Conservation (phyloP, 2,113 vertebrate genomes). For the Patagioenas fasciata region DNA sequence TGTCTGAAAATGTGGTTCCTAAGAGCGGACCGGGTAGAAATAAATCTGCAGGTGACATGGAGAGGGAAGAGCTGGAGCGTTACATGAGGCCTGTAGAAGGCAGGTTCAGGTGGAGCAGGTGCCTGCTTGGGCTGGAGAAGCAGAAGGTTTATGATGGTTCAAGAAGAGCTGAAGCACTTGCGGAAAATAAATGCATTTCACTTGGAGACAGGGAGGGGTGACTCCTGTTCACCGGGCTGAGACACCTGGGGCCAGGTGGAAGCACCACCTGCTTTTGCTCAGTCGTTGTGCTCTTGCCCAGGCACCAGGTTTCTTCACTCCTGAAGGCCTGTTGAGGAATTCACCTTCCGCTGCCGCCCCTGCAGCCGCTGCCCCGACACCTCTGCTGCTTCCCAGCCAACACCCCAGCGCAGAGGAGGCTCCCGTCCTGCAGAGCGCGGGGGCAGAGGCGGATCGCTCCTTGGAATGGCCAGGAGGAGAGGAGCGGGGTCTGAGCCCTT, state of each 20-base stretch:
- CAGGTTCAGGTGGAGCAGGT: not conserved
- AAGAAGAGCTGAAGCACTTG: not conserved
- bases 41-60: not conserved
- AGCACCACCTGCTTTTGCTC: not conserved
- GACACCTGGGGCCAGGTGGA: not conserved
- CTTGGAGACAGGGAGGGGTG: not conserved
- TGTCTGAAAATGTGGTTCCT: too few species aligned
- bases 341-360: not conserved
- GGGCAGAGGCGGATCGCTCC: not conserved
- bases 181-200: not conserved
- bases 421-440: too few species aligned
- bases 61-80: not conserved
- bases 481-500: not conserved
- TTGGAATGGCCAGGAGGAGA: not conserved
- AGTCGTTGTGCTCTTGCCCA: not conserved
- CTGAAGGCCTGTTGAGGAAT: not conserved
- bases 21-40: not conserved
- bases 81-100: not conserved
- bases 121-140: not conserved
- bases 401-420: not conserved
- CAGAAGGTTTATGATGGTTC: not conserved
- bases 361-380: not conserved
- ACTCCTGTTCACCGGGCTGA: not conserved
- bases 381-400: too few species aligned
- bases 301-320: not conserved